These are phyloP conservation scores for Trididemnum nubilum DNA, from an alignment of 23 tunicate genomes.

Conservation along the genomic window DNA sequence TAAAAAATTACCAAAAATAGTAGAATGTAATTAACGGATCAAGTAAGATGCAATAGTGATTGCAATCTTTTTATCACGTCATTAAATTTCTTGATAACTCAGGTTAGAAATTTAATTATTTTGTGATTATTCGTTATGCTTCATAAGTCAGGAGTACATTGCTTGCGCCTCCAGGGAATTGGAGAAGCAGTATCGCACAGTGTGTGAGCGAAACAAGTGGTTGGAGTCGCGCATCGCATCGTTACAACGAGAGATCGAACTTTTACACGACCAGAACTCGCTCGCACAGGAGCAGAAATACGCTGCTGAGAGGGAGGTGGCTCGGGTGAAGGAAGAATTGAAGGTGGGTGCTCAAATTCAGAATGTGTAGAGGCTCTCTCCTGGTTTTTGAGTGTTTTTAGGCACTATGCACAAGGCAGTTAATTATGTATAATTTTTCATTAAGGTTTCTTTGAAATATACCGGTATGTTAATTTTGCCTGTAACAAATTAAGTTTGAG, in stretches of 20 bases:
- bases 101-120: no score
- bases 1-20: no score
- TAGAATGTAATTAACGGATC: no score
- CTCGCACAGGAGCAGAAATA: slow-evolving; percentile 59
- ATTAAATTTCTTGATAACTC: no score
- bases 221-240: slow-evolving; percentile 73
- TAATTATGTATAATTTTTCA: background rate
- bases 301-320: slow-evolving; percentile 64
- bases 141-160: no score
- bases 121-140: no score
- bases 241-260: slow-evolving; percentile 74
- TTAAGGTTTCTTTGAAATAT: no score
- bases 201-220: slow-evolving; percentile 88
- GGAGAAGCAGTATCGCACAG: slow-evolving; percentile 70
- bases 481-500: no score
- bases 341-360: slow-evolving; percentile 65
- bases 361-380: background rate
- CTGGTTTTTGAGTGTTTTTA: background rate
- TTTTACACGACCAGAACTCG: slow-evolving; percentile 78
- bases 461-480: no score
- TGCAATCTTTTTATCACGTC: no score
- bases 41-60: no score
- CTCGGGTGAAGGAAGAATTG: slow-evolving; percentile 51
- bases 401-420: background rate
- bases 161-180: no score